Conservation (phyloP, 2,797 vertebrate species). For the Gadopsis bispinosus region DNA sequence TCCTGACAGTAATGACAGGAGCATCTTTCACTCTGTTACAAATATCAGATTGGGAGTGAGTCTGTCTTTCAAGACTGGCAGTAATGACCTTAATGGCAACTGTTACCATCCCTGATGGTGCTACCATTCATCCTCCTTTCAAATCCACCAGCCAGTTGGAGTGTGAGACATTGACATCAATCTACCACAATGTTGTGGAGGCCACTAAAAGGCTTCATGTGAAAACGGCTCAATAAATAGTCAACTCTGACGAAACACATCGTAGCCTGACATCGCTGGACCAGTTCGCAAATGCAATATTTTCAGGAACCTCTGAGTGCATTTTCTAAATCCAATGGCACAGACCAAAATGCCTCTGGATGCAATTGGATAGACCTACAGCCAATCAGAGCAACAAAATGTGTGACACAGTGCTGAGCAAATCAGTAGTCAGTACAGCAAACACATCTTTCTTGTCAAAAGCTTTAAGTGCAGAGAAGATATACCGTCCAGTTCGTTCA, state of each 20-base stretch:
- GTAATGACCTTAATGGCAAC: conserved; percentile 14
- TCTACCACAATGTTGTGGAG: background rate
- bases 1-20: conserved; percentile 17
- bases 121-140: conserved; percentile 6
- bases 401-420: too few species aligned
- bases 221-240: background rate
- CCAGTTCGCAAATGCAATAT: too few species aligned
- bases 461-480: too few species aligned
- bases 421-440: too few species aligned
- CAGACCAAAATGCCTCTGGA: too few species aligned
- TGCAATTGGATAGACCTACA: too few species aligned
- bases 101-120: conserved; percentile 5
- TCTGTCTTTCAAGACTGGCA: conserved; percentile 5
- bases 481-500: too few species aligned
- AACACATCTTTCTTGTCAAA: too few species aligned
- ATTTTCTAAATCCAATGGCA: too few species aligned
- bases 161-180: background rate
- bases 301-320: too few species aligned
- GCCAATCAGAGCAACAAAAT: too few species aligned
- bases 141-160: background rate
- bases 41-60: conserved; percentile 19
- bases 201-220: background rate
- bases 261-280: too few species aligned
- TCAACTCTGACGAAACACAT: background rate
- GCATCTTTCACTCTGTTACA: conserved; percentile 19